Conservation (phyloP, 2,888 invertebrate genomes). For the Drosophila meridionalis region DNA sequence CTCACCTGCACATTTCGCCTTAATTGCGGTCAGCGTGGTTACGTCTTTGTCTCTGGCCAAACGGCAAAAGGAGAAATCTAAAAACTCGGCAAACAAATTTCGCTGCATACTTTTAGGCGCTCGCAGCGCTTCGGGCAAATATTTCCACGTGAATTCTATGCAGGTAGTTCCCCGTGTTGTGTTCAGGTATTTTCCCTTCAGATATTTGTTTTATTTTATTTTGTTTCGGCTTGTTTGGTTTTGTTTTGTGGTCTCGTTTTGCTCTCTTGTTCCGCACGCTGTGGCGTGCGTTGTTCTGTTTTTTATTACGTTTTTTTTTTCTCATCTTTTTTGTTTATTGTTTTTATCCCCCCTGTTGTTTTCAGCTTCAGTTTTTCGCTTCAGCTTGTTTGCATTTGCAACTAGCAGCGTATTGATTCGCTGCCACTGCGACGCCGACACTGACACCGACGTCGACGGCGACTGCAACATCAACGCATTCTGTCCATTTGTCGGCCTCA, state of each 20-base stretch:
- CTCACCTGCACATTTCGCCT: slow-evolving; percentile 58
- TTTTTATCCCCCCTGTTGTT: neutral
- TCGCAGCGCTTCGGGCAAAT: slow-evolving; percentile 26
- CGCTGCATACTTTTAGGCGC: slow-evolving; percentile 65
- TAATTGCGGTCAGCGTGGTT: slow-evolving; percentile 75
- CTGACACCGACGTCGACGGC: slow-evolving; percentile 14
- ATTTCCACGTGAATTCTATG: slow-evolving; percentile 45
- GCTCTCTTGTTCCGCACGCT: slow-evolving; percentile 42
- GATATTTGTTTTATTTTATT: slow-evolving; percentile 15
- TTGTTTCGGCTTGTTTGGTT: slow-evolving; percentile 44
- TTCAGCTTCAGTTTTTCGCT: slow-evolving; percentile 32
- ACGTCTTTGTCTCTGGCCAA: slow-evolving; percentile 61
- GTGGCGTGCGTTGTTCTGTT: slow-evolving; percentile 29
- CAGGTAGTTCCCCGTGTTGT: slow-evolving; percentile 26
- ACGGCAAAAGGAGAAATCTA: slow-evolving; percentile 39
- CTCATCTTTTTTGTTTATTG: slow-evolving; percentile 8
- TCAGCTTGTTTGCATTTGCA: slow-evolving; percentile 51
- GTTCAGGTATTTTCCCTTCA: slow-evolving; percentile 28
- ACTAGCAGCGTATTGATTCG: slow-evolving; percentile 68
- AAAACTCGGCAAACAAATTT: slow-evolving; percentile 49
- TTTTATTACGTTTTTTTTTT: slow-evolving; percentile 6
- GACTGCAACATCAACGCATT: slow-evolving; percentile 56
- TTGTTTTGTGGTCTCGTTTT: slow-evolving; percentile 20
- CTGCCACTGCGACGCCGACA: slow-evolving; percentile 34
- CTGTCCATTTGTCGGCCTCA: slow-evolving; percentile 61